Evolutionary conservation across 2,888 invertebrate genomes (phyloP).

Genomic region (Pimpla rufipes): DNA sequence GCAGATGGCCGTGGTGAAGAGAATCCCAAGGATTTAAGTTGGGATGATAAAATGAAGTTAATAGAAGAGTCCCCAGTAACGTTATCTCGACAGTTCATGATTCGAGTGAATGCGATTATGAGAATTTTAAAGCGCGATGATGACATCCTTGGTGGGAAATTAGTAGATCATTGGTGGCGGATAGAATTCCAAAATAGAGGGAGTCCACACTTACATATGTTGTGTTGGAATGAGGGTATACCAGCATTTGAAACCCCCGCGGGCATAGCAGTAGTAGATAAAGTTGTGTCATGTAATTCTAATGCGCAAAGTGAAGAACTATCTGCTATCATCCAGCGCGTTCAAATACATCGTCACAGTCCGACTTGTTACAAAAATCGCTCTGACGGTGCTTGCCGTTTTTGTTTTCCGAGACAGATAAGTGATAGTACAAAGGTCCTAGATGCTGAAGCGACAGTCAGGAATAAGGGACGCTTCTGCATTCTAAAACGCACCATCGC

Average conservation of each 20-base stretch:
- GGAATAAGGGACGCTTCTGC: conserved; percentile 78
- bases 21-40: conserved; percentile 37
- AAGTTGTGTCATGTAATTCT: conserved; percentile 63
- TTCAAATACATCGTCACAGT: conserved; percentile 70
- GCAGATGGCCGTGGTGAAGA: conserved; percentile 71
- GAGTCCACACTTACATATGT: conserved; percentile 79
- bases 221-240: conserved; percentile 75
- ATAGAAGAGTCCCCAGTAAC: conserved; percentile 60
- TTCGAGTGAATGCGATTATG: conserved; percentile 74
- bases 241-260: conserved; percentile 70
- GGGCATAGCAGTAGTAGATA: conserved; percentile 66
- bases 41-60: conserved; percentile 48
- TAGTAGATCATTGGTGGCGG: conserved; percentile 75
- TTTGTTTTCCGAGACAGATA: conserved; percentile 72
- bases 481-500: conserved; percentile 73
- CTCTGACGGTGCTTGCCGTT: conserved; percentile 65
- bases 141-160: conserved; percentile 59
- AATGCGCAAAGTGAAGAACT: conserved; percentile 66
- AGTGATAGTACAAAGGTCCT: conserved; percentile 70
- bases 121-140: conserved; percentile 68
- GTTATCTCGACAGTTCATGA: conserved; percentile 72
- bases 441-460: conserved; percentile 75
- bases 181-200: conserved; percentile 81
- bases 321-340: conserved; percentile 61
- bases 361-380: conserved; percentile 67